Conservation (phyloP, 2,797 vertebrate genomes). For the Sebastolobus altivelis region DNA sequence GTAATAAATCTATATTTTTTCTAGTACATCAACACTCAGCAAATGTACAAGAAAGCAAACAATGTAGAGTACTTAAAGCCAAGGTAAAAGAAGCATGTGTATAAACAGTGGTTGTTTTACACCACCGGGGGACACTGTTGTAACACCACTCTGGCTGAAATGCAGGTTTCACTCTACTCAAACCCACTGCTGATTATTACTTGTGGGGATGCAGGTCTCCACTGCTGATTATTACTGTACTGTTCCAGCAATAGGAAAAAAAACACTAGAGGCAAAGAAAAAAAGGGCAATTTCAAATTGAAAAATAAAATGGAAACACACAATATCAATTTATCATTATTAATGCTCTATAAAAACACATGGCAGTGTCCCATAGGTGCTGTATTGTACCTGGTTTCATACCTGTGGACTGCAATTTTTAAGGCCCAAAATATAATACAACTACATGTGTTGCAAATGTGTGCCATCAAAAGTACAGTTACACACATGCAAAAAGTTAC, state of each 20-base stretch:
- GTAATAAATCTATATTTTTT: not conserved
- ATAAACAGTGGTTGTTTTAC: not conserved
- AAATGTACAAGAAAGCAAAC: not conserved
- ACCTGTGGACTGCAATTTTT: not conserved
- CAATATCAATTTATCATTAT: not conserved
- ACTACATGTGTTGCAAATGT: not conserved
- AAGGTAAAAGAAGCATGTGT: not conserved
- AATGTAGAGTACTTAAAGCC: not conserved
- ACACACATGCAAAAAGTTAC: not conserved
- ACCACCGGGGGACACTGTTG: constrained; percentile 80
- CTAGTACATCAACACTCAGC: not conserved
- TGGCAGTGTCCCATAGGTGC: not conserved
- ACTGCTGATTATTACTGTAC: not conserved
- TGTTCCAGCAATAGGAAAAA: not conserved
- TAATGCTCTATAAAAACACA: not conserved
- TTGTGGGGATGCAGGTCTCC: constrained; percentile 3
- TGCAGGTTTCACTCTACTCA: not conserved
- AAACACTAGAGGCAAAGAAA: not conserved
- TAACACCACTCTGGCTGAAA: constrained; percentile 26
- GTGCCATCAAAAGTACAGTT: not conserved
- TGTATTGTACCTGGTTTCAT: not conserved
- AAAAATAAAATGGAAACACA: not conserved
- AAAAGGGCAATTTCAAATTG: not conserved
- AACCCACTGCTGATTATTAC: not conserved
- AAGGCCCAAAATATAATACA: not conserved